Evolutionary conservation across 2,888 invertebrate species (phyloP), one percentile per base, ranked within the genome.

Genomic region (Pandemis heparana): DNA sequence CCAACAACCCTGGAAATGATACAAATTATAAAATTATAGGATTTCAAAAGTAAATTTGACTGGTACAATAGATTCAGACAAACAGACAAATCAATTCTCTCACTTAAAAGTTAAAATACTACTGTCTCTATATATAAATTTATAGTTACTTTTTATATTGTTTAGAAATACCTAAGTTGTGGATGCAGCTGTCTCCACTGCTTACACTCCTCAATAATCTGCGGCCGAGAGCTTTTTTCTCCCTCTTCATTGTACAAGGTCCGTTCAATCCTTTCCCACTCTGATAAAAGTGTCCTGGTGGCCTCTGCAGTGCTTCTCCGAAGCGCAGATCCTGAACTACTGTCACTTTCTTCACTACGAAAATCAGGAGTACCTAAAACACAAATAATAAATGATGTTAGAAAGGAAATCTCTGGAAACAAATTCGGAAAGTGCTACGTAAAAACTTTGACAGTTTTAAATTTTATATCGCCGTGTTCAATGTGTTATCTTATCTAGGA

Each of bases 181-280:
- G 95, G 95, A 87, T 95, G 96, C 53, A 94, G 85, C 73, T 93
- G 87, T 75, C 92, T 94, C 96, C 96, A 96, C 79, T 95, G 95
- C 73, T 92, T 91, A 79, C 95, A 95, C 82, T 96, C 96, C 48
- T 95, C 95, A 76, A 93, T 85, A 76, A 95, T 94, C 70, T 94
- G 94, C 62, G 93, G 89, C 43, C 92, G 78, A 0, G 88, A 88
- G 61, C 92, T 91, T 75, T 95, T 94, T 77, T 92, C 92, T 1
- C 95, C 93, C 38, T 95, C 95, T 78, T 95, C 94, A 83, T 95
- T 90, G 79, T 95, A 95, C 43, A 96, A 81, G 14, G 95, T 94
- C 79, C 95, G 91, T 80, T 96, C 95, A 78, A 96, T 95, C 71
- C 92, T 87, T 64, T 95, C 94, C 90, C 95, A 95, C 87, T 96